Percentiles rank a stretch among this genome's conserved stretches.
These are phyloP conservation scores for Mythimna pallens DNA, from an alignment of 2,888 invertebrate genomes.

Conservation along the genomic window DNA sequence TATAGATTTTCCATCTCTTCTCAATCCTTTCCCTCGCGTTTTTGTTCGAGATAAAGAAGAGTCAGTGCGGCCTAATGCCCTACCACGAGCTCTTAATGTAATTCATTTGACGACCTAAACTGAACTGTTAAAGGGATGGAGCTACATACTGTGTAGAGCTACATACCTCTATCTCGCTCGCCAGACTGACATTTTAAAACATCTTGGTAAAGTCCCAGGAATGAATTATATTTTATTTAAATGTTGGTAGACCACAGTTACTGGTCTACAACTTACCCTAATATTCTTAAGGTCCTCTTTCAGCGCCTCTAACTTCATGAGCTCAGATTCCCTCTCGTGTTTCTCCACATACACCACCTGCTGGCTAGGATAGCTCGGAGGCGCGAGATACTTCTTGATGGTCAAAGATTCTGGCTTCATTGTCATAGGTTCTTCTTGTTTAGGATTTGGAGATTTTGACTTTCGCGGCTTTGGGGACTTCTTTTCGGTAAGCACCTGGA, in stretches of 20 bases:
- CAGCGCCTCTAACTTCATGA: conserved; percentile 83
- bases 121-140: no score
- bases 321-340: conserved; percentile 84
- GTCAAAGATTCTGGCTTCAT: conserved; percentile 41
- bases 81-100: no score
- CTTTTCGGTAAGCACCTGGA: conserved; percentile 6
- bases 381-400: conserved; percentile 80
- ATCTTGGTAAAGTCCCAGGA: no score
- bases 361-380: conserved; percentile 84
- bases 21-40: no score
- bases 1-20: no score
- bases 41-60: no score
- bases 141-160: no score
- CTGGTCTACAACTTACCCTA: conserved; percentile 70
- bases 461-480: conserved; percentile 66
- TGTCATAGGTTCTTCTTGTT: conserved; percentile 39
- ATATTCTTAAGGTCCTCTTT: conserved; percentile 83
- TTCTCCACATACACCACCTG: conserved; percentile 83
- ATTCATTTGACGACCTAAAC: no score
- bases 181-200: no score
- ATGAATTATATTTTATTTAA: not conserved
- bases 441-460: conserved; percentile 52
- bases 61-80: no score
- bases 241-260: no score
- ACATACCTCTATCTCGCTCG: no score